Conservation (phyloP, 2,888 invertebrate genomes). For the Parnassius glacialis region DNA sequence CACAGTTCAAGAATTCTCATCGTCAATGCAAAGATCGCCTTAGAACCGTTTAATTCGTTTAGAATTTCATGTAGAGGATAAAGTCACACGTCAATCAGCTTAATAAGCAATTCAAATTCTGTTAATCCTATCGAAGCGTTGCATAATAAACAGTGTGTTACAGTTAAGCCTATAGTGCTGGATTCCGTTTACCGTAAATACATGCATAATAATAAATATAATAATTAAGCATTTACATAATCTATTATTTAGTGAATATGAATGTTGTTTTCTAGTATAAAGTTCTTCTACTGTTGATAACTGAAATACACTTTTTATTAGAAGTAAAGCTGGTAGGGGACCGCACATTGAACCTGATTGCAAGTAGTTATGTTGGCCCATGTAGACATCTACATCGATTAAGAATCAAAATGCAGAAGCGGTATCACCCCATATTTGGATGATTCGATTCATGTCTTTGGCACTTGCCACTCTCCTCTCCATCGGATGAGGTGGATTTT, state of each 20-base stretch:
- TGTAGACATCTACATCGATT: no score
- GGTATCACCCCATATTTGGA: no score
- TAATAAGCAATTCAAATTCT: constrained; percentile 75
- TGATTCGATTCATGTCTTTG: no score
- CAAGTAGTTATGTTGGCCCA: no score
- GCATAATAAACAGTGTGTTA: constrained; percentile 43
- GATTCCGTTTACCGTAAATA: constrained; percentile 37
- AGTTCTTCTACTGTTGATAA: no score
- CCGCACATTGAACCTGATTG: no score
- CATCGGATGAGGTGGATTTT: no score
- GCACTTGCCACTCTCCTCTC: no score
- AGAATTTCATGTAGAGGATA: constrained; percentile 37
- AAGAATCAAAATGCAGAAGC: no score
- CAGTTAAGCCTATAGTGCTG: constrained; percentile 43
- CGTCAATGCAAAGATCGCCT: constrained; percentile 22
- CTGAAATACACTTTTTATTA: no score
- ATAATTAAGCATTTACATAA: constrained; percentile 19
- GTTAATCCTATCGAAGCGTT: constrained; percentile 66
- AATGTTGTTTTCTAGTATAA: no score
- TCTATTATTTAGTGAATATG: constrained; percentile 4
- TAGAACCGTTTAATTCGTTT: constrained; percentile 30
- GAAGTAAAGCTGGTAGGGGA: no score
- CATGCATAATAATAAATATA: constrained; percentile 29
- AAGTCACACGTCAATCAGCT: constrained; percentile 68
- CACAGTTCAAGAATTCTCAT: constrained; percentile 31